A percentile compares a stretch with the other conserved stretches of the same genome.
Evolutionary conservation across 2,888 invertebrate genomes (phyloP).

Genomic region (Rhagonycha fulva): DNA sequence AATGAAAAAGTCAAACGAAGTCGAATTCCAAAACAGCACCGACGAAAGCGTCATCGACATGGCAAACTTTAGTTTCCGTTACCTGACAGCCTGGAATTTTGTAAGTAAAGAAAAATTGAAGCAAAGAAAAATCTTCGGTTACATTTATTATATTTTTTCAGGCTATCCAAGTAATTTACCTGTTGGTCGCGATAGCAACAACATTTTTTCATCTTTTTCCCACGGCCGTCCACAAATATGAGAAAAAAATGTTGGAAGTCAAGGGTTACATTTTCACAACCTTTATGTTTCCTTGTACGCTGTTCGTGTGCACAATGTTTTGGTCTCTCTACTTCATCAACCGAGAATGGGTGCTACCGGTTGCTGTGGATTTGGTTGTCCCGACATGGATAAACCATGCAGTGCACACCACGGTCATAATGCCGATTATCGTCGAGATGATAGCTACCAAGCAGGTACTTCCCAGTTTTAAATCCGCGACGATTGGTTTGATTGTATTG

Average conservation of each 20-base stretch:
- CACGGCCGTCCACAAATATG: constrained; percentile 6
- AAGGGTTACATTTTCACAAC: constrained; percentile 29
- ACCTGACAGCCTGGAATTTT: constrained; percentile 33
- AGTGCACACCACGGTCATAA: constrained; percentile 43
- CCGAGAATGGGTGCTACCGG: constrained; percentile 42
- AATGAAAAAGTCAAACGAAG: neutral
- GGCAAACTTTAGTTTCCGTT: constrained; percentile 26
- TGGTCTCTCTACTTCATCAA: constrained; percentile 43
- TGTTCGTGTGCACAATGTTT: constrained; percentile 41
- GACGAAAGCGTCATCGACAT: constrained; percentile 27
- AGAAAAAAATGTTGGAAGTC: constrained; percentile 6
- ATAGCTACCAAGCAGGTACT: constrained; percentile 12
- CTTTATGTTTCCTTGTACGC: constrained; percentile 25
- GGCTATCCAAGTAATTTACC: constrained; percentile 24
- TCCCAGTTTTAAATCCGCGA: constrained; percentile 24
- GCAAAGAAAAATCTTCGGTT: no score
- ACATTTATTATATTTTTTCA: constrained; percentile 4
- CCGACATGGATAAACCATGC: constrained; percentile 46
- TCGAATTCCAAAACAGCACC: constrained; percentile 6
- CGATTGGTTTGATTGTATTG: constrained; percentile 15
- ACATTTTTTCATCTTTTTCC: constrained; percentile 8
- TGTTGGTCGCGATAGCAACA: constrained; percentile 18
- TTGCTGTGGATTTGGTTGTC: constrained; percentile 36
- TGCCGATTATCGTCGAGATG: constrained; percentile 39
- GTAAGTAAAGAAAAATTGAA: constrained; percentile 14